Evolutionary conservation across 1,140 invertebrate genomes (phyloP).

Genomic region (Calycopis cecrops): DNA sequence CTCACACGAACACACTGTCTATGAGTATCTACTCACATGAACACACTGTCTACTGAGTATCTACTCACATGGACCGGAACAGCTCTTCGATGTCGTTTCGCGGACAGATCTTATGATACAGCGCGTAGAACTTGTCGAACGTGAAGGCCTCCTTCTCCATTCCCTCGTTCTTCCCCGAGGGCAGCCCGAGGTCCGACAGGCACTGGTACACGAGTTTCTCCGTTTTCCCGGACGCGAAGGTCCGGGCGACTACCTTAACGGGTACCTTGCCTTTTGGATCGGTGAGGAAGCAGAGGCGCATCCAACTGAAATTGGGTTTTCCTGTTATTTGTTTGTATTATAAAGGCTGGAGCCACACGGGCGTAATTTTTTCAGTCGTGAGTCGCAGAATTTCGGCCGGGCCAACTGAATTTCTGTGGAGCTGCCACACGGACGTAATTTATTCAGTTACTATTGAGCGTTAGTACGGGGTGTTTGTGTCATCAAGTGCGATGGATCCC

Average conservation of each 20-base stretch:
- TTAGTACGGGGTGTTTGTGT: too few species aligned
- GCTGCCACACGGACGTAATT: too few species aligned
- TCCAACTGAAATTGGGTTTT: constrained; percentile 91
- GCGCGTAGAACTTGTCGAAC: constrained; percentile 98
- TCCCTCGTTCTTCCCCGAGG: constrained; percentile 96
- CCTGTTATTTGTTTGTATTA: too few species aligned
- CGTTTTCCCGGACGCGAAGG: constrained; percentile 97
- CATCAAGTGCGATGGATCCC: too few species aligned
- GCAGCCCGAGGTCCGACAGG: constrained; percentile 93
- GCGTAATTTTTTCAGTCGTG: too few species aligned
- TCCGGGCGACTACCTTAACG: constrained; percentile 96
- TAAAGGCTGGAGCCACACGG: too few species aligned
- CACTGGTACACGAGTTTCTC: constrained; percentile 98
- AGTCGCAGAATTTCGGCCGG: too few species aligned
- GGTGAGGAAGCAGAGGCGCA: constrained; percentile 93
- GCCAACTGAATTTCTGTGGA: too few species aligned
- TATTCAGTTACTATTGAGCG: too few species aligned
- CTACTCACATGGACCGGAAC: constrained; percentile 97
- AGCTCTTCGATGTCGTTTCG: constrained; percentile 99
- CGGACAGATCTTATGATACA: constrained; percentile 99
- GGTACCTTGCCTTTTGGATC: constrained; percentile 97
- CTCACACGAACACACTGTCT: too few species aligned
- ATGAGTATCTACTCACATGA: too few species aligned
- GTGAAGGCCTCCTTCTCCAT: constrained; percentile 97
- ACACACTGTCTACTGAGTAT: too few species aligned